Evolutionary conservation across 2,797 vertebrate species (phyloP).

Genomic region (Pseudochaenichthys georgianus): DNA sequence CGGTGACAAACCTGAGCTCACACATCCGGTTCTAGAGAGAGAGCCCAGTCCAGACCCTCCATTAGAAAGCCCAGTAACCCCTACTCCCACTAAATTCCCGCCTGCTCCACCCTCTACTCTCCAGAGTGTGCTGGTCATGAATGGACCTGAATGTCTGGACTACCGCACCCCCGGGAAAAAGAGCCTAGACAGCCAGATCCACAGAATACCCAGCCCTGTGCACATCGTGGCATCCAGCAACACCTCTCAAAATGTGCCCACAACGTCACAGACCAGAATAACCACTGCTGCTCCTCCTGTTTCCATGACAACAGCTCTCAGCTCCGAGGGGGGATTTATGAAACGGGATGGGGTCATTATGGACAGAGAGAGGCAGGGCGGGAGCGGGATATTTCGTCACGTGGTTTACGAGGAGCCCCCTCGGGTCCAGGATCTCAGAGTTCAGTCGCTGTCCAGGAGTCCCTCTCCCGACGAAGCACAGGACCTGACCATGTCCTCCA

Average conservation of each 20-base stretch:
- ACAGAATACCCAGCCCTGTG: constrained; percentile 76
- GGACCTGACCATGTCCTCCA: constrained; percentile 87
- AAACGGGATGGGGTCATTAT: constrained; percentile 80
- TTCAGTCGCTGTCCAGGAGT: constrained; percentile 76
- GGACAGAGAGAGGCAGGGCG: constrained; percentile 74
- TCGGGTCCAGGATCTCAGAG: constrained; percentile 79
- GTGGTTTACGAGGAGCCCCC: constrained; percentile 69
- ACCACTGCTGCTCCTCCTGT: constrained; percentile 77
- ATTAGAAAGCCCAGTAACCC: constrained; percentile 61
- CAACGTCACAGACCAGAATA: constrained; percentile 80
- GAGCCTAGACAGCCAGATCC: constrained; percentile 72
- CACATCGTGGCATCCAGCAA: constrained; percentile 67
- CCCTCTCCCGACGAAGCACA: constrained; percentile 84
- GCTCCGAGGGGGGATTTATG: constrained; percentile 68
- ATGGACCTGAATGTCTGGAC: constrained; percentile 82
- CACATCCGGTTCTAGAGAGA: constrained; percentile 50
- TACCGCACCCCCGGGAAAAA: constrained; percentile 83
- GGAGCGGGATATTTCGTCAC: constrained; percentile 59
- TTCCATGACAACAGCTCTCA: constrained; percentile 75
- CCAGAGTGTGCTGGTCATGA: constrained; percentile 86
- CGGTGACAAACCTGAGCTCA: constrained; percentile 52
- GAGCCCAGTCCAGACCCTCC: constrained; percentile 67
- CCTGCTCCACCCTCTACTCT: constrained; percentile 63
- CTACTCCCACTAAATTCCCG: constrained; percentile 60
- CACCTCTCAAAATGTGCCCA: constrained; percentile 72